These are phyloP conservation scores for Hirtodrosophila duncani DNA, from an alignment of 2,888 invertebrate genomes.

Conservation along the genomic window DNA sequence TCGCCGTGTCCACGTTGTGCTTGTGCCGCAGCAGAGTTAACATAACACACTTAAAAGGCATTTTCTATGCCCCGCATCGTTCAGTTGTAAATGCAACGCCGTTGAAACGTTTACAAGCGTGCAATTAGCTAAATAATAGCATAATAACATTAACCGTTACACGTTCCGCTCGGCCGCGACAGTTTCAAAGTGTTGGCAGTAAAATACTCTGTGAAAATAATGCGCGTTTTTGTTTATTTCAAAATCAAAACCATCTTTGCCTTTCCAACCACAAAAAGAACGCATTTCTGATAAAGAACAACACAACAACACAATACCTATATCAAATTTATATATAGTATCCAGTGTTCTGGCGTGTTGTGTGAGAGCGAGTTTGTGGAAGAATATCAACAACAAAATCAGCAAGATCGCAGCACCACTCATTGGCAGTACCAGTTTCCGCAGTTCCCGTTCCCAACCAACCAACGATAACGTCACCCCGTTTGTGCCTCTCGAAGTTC, in stretches of 20 bases:
- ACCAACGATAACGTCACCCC: slow-evolving; percentile 55
- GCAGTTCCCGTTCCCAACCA: slow-evolving; percentile 6
- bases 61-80: slow-evolving; percentile 39
- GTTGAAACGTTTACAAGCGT: slow-evolving; percentile 34
- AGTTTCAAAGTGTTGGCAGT: slow-evolving; percentile 23
- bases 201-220: slow-evolving; percentile 44
- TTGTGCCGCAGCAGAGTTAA: slow-evolving; percentile 11
- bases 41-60: slow-evolving; percentile 41
- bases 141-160: slow-evolving; percentile 9
- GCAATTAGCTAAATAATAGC: slow-evolving; percentile 4
- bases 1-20: background rate
- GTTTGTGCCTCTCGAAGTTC: slow-evolving; percentile 7
- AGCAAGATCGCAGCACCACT: too few relatives aligned
- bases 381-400: slow-evolving; percentile 16
- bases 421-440: too few relatives aligned
- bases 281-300: slow-evolving; percentile 59
- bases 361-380: slow-evolving; percentile 9
- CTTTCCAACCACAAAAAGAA: slow-evolving; percentile 74
- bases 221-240: slow-evolving; percentile 63
- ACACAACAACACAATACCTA: slow-evolving; percentile 4
- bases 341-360: slow-evolving; percentile 13
- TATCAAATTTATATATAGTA: slow-evolving; percentile 10
- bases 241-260: slow-evolving; percentile 73
- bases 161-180: slow-evolving; percentile 28
- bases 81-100: slow-evolving; percentile 48